Evolutionary conservation across 2,113 vertebrate genomes (phyloP).

Genomic region (Phalacrocorax aristotelis): DNA sequence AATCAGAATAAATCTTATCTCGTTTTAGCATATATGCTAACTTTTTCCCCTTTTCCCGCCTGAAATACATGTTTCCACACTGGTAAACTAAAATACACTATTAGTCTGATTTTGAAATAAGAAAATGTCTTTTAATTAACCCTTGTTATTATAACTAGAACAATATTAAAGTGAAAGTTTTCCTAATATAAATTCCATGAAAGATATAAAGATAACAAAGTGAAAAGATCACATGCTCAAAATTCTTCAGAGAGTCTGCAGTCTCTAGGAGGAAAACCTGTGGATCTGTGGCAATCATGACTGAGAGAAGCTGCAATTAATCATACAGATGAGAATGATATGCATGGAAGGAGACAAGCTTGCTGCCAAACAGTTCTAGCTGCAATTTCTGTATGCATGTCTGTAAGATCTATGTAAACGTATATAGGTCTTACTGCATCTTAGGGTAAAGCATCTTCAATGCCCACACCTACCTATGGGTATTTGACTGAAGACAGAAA

Average conservation of each 20-base stretch:
- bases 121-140: background rate
- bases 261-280: background rate
- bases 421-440: background rate
- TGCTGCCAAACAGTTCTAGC: background rate
- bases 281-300: background rate
- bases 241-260: background rate
- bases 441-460: background rate
- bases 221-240: background rate
- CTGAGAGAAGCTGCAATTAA: background rate
- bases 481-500: background rate
- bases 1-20: background rate
- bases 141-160: background rate
- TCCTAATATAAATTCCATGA: background rate
- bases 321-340: background rate
- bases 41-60: background rate
- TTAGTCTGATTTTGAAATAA: background rate
- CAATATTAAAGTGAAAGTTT: background rate
- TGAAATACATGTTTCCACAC: background rate
- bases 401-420: background rate
- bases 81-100: background rate
- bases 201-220: background rate
- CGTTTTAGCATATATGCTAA: background rate
- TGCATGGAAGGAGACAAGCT: background rate
- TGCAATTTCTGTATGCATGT: background rate
- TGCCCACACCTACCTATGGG: background rate